Conservation (phyloP, 2,888 invertebrate species). For the Tortrix viridana region DNA sequence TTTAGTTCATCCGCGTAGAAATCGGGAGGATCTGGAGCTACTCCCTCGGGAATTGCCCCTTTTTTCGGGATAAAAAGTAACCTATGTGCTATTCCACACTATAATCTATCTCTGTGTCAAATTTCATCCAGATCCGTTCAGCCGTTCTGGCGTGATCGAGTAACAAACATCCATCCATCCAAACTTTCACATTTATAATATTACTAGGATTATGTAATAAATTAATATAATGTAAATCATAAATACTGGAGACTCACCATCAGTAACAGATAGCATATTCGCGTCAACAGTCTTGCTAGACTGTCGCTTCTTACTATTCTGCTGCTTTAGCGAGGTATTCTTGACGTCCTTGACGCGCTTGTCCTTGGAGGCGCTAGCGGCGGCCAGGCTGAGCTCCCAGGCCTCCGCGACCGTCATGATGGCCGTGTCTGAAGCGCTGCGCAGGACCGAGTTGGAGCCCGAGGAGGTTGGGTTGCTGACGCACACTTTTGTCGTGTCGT, state of each 20-base stretch:
- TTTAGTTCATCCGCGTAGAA: too few relatives aligned
- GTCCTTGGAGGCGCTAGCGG: constrained; percentile 94
- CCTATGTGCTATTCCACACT: too few relatives aligned
- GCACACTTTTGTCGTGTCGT: constrained; percentile 57
- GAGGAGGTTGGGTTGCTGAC: constrained; percentile 46
- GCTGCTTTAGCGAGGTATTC: constrained; percentile 83
- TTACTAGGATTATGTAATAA: too few relatives aligned
- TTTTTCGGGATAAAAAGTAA: too few relatives aligned
- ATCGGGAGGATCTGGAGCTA: too few relatives aligned
- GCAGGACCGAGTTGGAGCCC: constrained; percentile 83
- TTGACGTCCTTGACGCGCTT: constrained; percentile 93
- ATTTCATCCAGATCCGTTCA: too few relatives aligned
- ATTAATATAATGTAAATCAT: too few relatives aligned
- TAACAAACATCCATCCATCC: too few relatives aligned
- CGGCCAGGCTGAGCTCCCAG: constrained; percentile 91
- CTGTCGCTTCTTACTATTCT: constrained; percentile 68
- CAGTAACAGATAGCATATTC: constrained; percentile 56
- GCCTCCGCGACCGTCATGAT: constrained; percentile 93
- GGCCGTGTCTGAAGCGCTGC: constrained; percentile 89
- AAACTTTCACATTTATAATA: too few relatives aligned
- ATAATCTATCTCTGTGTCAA: too few relatives aligned
- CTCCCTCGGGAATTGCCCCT: too few relatives aligned
- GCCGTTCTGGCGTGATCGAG: too few relatives aligned
- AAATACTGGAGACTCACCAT: constrained; percentile 51
- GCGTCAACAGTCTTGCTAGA: constrained; percentile 59